Percentiles rank a stretch among this genome's conserved stretches.
phyloP scores from a whole-genome alignment of 35 echinoderm and acorn worm species.

The Anneissia japonica region DNA sequence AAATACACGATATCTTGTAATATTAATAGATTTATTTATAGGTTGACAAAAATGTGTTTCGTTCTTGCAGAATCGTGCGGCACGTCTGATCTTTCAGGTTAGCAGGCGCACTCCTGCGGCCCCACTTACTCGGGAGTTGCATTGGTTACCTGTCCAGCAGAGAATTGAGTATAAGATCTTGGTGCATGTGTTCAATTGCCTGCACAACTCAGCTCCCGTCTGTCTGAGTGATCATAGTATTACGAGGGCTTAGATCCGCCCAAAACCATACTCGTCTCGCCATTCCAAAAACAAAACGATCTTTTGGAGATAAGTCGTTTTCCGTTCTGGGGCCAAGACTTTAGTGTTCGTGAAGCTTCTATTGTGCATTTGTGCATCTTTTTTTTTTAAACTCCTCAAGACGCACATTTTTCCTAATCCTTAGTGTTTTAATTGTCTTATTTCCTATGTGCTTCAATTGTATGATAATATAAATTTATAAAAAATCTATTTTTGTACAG shows the following conservation, averaged over 20 bases:
- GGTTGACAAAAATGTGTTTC: no score
- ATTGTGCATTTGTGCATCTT: not conserved
- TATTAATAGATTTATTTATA: no score
- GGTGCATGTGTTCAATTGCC: constrained; percentile 44
- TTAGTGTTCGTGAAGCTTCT: not conserved
- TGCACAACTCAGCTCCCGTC: not conserved
- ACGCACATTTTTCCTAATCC: not conserved
- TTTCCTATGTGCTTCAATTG: no score
- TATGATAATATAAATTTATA: no score
- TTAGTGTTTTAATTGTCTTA: no score
- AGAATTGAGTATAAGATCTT: not conserved
- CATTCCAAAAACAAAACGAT: not conserved
- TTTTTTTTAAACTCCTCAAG: not conserved
- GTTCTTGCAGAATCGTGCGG: constrained; percentile 46
- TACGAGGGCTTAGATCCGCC: not conserved
- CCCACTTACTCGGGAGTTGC: constrained; percentile 29
- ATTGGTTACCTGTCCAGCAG: constrained; percentile 51
- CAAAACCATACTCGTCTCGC: not conserved
- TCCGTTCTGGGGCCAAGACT: not conserved
- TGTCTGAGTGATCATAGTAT: not conserved
- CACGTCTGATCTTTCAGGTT: constrained; percentile 21
- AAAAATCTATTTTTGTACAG: no score
- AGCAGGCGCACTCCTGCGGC: constrained; percentile 12
- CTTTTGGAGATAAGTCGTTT: not conserved
- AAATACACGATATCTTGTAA: no score